Conservation (phyloP, 2,888 invertebrate genomes). For the Scaptomyza flava region DNA sequence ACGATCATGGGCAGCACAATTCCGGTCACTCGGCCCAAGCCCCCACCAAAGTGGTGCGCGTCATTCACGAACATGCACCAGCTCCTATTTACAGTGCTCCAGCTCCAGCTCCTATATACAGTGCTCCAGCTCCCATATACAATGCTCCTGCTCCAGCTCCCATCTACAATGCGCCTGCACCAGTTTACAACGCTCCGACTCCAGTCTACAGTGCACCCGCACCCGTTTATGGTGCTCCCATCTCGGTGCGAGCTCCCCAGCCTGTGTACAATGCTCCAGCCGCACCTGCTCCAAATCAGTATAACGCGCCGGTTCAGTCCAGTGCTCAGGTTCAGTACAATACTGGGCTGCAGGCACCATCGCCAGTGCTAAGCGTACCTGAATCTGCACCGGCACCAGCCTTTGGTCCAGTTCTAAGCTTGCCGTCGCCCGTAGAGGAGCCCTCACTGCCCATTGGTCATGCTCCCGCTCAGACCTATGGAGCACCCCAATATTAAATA, state of each 20-base stretch:
- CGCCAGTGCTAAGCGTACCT: slow-evolving; percentile 47
- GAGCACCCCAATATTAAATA: slow-evolving; percentile 63
- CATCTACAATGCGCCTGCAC: slow-evolving; percentile 32
- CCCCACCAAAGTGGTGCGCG: slow-evolving; percentile 71
- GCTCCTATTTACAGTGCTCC: slow-evolving; percentile 38
- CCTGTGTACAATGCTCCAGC: not conserved
- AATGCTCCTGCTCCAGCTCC: slow-evolving; percentile 40
- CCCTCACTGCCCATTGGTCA: slow-evolving; percentile 58
- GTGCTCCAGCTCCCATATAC: slow-evolving; percentile 45
- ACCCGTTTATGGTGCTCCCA: slow-evolving; percentile 11
- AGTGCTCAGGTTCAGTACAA: slow-evolving; percentile 9
- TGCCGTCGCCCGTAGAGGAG: slow-evolving; percentile 53
- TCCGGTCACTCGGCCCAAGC: slow-evolving; percentile 23
- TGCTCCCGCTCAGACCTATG: slow-evolving; percentile 70
- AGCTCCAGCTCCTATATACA: slow-evolving; percentile 44
- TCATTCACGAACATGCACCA: slow-evolving; percentile 75
- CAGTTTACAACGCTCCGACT: slow-evolving; percentile 19
- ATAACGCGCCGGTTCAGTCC: not conserved
- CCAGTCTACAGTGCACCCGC: slow-evolving; percentile 17
- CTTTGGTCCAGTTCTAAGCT: slow-evolving; percentile 39
- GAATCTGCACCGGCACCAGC: slow-evolving; percentile 48
- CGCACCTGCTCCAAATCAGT: not conserved
- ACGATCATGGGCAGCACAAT: slow-evolving; percentile 8
- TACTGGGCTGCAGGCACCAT: slow-evolving; percentile 29
- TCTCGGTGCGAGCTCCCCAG: not conserved